Percentiles rank a stretch among this genome's conserved stretches.
Evolutionary conservation across 2,113 vertebrate species (phyloP).

Genomic region (Ornithorhynchus anatinus): DNA sequence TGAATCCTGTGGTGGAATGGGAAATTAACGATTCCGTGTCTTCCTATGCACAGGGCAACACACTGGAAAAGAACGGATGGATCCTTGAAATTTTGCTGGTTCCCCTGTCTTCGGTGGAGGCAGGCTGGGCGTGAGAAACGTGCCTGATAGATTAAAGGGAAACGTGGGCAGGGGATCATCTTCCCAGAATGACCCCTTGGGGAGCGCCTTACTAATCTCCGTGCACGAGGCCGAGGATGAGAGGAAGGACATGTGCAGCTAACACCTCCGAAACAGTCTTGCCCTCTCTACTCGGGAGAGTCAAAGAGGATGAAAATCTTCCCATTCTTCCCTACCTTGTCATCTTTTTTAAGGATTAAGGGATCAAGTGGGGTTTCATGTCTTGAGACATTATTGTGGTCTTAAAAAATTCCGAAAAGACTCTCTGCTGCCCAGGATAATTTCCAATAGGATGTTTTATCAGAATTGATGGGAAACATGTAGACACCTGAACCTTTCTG

Average conservation of each 20-base stretch:
- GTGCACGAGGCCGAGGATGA: slow-evolving; percentile 7
- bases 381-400: slow-evolving; percentile 53
- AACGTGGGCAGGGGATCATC: slow-evolving; percentile 46
- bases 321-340: slow-evolving; percentile 51
- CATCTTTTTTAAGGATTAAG: slow-evolving; percentile 58
- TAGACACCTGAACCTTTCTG: slow-evolving; percentile 49
- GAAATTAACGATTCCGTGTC: slow-evolving; percentile 49
- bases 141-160: slow-evolving; percentile 30
- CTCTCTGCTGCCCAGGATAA: slow-evolving; percentile 50
- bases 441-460: slow-evolving; percentile 49
- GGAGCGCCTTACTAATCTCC: slow-evolving; percentile 43
- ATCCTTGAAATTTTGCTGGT: slow-evolving; percentile 38
- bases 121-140: slow-evolving; percentile 10
- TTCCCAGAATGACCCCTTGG: slow-evolving; percentile 21
- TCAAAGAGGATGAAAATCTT: slow-evolving; percentile 44
- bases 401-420: slow-evolving; percentile 62
- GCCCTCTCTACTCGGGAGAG: slow-evolving; percentile 41
- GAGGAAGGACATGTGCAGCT: slow-evolving; percentile 13
- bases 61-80: slow-evolving; percentile 58
- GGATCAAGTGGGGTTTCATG: slow-evolving; percentile 61
- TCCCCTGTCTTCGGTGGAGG: slow-evolving; percentile 30
- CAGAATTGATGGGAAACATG: slow-evolving; percentile 41
- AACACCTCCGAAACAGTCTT: slow-evolving; percentile 49
- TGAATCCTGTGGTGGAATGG: slow-evolving; percentile 41
- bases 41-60: slow-evolving; percentile 53